These are phyloP conservation scores for Drosophila cognata DNA, from an alignment of 2,888 invertebrate genomes.

Conservation along the genomic window DNA sequence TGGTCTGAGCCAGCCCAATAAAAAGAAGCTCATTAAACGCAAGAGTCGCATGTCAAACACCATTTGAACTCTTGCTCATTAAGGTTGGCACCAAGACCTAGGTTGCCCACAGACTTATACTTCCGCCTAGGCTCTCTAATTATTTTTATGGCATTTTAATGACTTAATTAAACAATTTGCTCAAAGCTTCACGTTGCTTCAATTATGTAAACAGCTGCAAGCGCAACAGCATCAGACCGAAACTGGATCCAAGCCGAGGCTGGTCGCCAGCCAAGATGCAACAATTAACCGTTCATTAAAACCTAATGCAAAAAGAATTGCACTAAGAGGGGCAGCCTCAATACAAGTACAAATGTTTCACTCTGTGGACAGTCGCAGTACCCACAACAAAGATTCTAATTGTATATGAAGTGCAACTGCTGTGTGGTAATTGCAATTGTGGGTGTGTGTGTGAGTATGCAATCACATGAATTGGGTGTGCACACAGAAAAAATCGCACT, in stretches of 20 bases:
- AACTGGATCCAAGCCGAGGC: background rate
- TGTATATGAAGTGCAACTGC: constrained; percentile 74
- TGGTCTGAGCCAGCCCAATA: constrained; percentile 10
- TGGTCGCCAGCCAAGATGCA: constrained; percentile 60
- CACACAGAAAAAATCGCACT: background rate
- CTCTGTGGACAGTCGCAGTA: constrained; percentile 36
- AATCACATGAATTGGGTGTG: constrained; percentile 2
- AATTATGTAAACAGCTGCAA: constrained; percentile 70
- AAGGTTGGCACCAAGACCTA: constrained; percentile 18
- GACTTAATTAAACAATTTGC: constrained; percentile 80
- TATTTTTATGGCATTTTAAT: constrained; percentile 78
- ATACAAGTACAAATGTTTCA: constrained; percentile 46
- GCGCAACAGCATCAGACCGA: constrained; percentile 12
- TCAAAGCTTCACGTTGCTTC: constrained; percentile 62
- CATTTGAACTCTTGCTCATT: constrained; percentile 59
- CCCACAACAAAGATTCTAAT: constrained; percentile 70
- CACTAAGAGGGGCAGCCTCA: constrained; percentile 39
- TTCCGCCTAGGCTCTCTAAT: constrained; percentile 58
- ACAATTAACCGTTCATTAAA: constrained; percentile 79
- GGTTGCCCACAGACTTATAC: constrained; percentile 17
- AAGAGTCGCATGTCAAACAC: constrained; percentile 68
- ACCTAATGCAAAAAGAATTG: constrained; percentile 43
- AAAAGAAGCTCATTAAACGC: constrained; percentile 42
- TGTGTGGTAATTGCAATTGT: constrained; percentile 68
- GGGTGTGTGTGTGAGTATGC: constrained; percentile 46